phyloP scores from a whole-genome alignment of 2,888 invertebrate genomes.

The Tiliacea citrago region DNA sequence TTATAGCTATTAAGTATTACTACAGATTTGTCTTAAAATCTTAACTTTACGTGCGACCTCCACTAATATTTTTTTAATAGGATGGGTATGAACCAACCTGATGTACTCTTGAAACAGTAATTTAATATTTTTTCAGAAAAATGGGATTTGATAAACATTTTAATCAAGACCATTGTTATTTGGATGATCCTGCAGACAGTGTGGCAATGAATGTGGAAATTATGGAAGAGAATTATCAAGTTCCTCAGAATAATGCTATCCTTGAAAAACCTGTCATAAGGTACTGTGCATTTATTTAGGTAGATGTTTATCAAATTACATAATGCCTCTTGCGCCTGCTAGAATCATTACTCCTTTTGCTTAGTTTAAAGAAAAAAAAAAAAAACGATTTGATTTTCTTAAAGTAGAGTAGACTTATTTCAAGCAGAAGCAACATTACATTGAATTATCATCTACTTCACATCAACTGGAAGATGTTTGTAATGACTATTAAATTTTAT shows the following conservation, averaged over 20 bases:
- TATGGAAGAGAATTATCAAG: conserved; percentile 62
- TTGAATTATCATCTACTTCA: not conserved
- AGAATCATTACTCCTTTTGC: not conserved
- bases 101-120: not conserved
- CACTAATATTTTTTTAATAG: not conserved
- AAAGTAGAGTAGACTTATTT: not conserved
- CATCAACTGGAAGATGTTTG: not conserved
- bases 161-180: conserved; percentile 61
- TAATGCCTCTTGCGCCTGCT: not conserved
- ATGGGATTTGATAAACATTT: conserved; percentile 67
- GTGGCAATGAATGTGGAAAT: conserved; percentile 69
- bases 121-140: conserved; percentile 10
- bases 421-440: not conserved
- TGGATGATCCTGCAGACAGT: conserved; percentile 59
- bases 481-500: too few species aligned
- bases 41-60: not conserved
- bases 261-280: conserved; percentile 62
- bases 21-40: not conserved
- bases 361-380: not conserved
- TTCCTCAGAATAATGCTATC: conserved; percentile 50
- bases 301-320: not conserved
- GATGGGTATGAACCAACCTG: not conserved
- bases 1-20: not conserved
- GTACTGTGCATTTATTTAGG: not conserved
- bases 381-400: too few species aligned